Evolutionary conservation across 1,140 invertebrate species (phyloP), one percentile per base, ranked within the genome.

Genomic region (Neotoxoptera formosana): DNA sequence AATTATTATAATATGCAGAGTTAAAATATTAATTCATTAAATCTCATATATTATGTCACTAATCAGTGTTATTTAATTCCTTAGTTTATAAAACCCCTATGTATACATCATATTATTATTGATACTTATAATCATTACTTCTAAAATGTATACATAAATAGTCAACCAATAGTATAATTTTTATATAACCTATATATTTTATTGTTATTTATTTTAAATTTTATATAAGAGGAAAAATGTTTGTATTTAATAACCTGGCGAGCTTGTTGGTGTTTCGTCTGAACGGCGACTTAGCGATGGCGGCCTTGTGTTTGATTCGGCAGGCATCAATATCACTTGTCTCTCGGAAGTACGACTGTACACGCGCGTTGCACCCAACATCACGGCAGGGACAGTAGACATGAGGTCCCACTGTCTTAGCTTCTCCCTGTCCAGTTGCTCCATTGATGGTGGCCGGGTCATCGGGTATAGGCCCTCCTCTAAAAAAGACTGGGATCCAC

Each of bases 321-420:
- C 91, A 88, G 93, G 87, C 91, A 20, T 90, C 93, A 90, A 93
- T 84, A 83, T 93, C 53, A 45, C 93, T 93, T 93, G 83, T 92
- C 47, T 94, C 93, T 91, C 89, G 48, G 90, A 92, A 91, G 81
- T 84, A 93, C 89, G 93, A 90, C 48, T 94, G 93, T 48, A 89
- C 91, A 47, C 91, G 83, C 90, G 93, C 89, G 91, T 94, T 90
- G 87, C 93, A 89, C 94, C 93, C 41, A 94, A 93, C 94, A 94
- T 94, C 94, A 95, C 95, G 90, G 96, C 95, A 95, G 96, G 96
- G 94, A 96, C 97, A 96, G 97, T 98, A 84, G 97, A 98, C 96
- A 98, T 96, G 94, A 98, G 96, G 95, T 98, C 97, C 97, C 97
- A 98, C 94, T 98, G 97, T 56, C 97, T 96, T 94, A 98, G 96